Conservation (phyloP, 1,140 invertebrate species). For the Marisa cornuarietis region DNA sequence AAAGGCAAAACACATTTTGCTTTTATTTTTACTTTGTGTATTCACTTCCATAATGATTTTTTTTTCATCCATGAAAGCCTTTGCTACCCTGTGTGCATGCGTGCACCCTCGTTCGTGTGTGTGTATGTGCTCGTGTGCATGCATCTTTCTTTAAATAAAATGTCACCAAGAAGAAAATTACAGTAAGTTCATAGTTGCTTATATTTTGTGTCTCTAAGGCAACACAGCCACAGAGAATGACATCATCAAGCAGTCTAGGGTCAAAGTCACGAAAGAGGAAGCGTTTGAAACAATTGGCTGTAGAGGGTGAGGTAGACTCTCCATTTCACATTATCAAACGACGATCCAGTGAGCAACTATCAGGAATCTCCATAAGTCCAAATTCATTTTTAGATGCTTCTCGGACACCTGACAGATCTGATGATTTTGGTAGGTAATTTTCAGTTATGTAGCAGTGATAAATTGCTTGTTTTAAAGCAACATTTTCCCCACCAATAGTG, state of each 20-base stretch:
- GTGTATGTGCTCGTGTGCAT: neutral
- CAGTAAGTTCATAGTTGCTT: neutral
- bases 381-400: constrained; percentile 85
- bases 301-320: constrained; percentile 66
- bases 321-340: constrained; percentile 73
- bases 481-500: too few species aligned
- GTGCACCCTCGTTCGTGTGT: too few species aligned
- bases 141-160: neutral
- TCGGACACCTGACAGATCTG: constrained; percentile 56
- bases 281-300: constrained; percentile 64
- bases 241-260: constrained; percentile 39
- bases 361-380: constrained; percentile 82
- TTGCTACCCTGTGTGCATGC: too few species aligned
- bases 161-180: neutral
- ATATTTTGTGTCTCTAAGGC: constrained; percentile 19
- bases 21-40: too few species aligned
- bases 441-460: neutral
- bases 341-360: constrained; percentile 80
- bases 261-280: constrained; percentile 64
- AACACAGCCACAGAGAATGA: constrained; percentile 28
- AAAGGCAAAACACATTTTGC: too few species aligned
- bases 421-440: constrained; percentile 37
- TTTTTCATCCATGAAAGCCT: too few species aligned
- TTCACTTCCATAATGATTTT: too few species aligned
- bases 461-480: too few species aligned